Evolutionary conservation across 1,140 invertebrate species (phyloP).

Genomic region (Hydropsyche tenuis): DNA sequence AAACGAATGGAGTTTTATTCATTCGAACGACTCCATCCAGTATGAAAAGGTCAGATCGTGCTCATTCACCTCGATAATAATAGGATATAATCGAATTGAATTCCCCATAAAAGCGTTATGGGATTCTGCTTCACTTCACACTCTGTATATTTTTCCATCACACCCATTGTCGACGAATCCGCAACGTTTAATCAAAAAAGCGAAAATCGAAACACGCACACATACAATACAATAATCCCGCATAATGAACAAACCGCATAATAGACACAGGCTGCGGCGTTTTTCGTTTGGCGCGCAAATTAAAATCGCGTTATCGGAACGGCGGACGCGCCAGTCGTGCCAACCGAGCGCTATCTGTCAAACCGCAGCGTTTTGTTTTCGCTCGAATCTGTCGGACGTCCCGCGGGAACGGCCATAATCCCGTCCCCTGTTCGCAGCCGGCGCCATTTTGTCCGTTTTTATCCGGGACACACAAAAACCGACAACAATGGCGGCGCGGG

Average conservation of each 20-base stretch:
- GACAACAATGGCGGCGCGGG: conserved; percentile 12
- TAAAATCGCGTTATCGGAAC: conserved; percentile 5
- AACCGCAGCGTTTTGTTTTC: conserved; percentile 38
- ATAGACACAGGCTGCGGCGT: too few relatives aligned
- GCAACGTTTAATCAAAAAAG: too few relatives aligned
- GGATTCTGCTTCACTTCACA: conserved; percentile 17
- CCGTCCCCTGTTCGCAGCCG: neutral
- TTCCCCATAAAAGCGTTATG: conserved; percentile 24
- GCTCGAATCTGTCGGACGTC: conserved; percentile 1
- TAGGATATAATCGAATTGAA: conserved; percentile 26
- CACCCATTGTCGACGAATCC: too few relatives aligned
- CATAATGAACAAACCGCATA: too few relatives aligned
- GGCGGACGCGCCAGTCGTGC: neutral
- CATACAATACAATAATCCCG: too few relatives aligned
- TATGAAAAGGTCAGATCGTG: conserved; percentile 19
- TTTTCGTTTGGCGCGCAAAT: neutral
- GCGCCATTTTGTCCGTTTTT: conserved; percentile 14
- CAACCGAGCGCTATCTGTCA: conserved; percentile 19
- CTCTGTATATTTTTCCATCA: conserved; percentile 26
- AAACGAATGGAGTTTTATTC: conserved; percentile 10
- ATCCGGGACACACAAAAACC: conserved; percentile 32
- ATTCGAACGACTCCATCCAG: neutral
- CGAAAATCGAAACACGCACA: too few relatives aligned
- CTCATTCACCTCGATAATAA: conserved; percentile 8
- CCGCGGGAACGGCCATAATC: neutral